Base-by-base conservation (phyloP, 2,113 vertebrate genomes). In the Plectropomus leopardus region DNA sequence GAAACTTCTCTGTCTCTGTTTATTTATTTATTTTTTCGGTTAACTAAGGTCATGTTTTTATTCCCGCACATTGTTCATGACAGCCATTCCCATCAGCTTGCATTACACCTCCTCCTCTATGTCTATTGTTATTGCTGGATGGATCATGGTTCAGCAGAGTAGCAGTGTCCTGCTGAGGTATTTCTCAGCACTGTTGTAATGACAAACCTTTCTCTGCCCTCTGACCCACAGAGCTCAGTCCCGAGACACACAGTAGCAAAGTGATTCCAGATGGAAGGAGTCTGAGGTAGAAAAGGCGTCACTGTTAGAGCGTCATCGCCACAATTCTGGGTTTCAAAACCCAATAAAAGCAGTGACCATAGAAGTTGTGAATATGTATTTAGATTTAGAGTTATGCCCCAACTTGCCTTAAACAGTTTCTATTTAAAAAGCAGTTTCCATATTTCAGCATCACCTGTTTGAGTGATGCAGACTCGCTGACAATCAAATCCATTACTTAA, bases 181-280 rank as follows among this genome's bases (percentile, higher is more conserved):
- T 89, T 88, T 88, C 85, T 92, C 87, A 85, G 72, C 75, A 70
- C 74, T 67, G 72, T 83, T 93, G 92, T 91, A 88, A 93, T 91
- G 90, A 91, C 91, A 87, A 83, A 89, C 91, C 89, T 90, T 88
- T 88, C 82, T 30, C 53, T 93, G 91, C 85, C 88, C 94, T 92
- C 73, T 93, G 89, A 93, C 94, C 88, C 63, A 30, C 72, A 68
- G 71, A 61, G 79, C 65, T 78, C 58, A 64, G 74, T 86, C 92
- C 88, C 87, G 78, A 89, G 88, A 87, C 88, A 76, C 84, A 89
- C 90, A 84, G 89, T 89, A 88, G 87, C 70, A 78, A 88, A 92
- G 81, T 93, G 90, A 91, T 92, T 91, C 93, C 93, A 95, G 92
- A 94, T 95, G 93, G 76, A 88, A 54, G 45, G 59, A 80, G 80